phyloP scores from a whole-genome alignment of 2,888 invertebrate species.

The Archaeoteleia sp. region DNA sequence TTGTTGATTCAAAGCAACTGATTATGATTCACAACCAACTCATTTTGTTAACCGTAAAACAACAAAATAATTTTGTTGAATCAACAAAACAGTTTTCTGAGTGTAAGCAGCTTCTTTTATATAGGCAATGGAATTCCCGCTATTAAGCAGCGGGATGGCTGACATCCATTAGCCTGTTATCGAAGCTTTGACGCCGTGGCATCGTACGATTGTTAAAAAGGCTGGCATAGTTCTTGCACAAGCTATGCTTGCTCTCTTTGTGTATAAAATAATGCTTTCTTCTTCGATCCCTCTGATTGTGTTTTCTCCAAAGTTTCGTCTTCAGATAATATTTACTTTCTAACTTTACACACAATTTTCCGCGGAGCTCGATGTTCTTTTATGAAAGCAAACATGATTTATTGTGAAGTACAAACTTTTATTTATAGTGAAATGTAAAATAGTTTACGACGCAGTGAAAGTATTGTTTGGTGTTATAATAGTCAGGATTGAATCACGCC shows the following conservation, averaged over 20 bases:
- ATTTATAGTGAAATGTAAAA: conserved; percentile 16
- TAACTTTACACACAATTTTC: conserved; percentile 13
- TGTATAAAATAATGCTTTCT: conserved; percentile 15
- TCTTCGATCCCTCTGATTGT: conserved; percentile 9
- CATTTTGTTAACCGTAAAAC: too few species aligned
- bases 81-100: too few species aligned
- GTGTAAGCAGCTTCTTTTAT: conserved; percentile 3
- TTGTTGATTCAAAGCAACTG: too few species aligned
- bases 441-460: conserved; percentile 7
- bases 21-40: too few species aligned
- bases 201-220: not conserved
- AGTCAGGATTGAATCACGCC: not conserved
- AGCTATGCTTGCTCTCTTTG: conserved; percentile 3
- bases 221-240: not conserved
- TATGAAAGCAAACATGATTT: conserved; percentile 8
- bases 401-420: conserved; percentile 9
- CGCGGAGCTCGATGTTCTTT: conserved; percentile 1
- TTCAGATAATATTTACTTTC: conserved; percentile 16
- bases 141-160: conserved; percentile 7
- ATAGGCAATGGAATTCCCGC: not conserved
- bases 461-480: conserved; percentile 10
- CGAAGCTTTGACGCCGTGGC: conserved; percentile 6
- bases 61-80: too few species aligned
- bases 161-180: conserved; percentile 17
- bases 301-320: conserved; percentile 10